Evolutionary conservation across 2,888 invertebrate genomes (phyloP).

Genomic region (Petrophora chlorosata): DNA sequence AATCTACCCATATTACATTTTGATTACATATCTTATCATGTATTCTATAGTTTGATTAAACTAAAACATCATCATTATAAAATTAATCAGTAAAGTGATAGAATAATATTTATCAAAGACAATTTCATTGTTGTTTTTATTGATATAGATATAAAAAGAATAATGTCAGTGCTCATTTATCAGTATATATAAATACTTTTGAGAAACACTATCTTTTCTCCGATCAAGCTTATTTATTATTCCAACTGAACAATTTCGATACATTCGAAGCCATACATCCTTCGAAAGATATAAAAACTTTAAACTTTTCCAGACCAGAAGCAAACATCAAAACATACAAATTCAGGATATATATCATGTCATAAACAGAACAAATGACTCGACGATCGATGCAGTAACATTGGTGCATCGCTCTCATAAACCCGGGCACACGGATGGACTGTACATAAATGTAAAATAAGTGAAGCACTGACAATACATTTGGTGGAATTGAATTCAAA

Average conservation of each 20-base stretch:
- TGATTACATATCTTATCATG: no score
- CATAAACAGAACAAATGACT: conserved; percentile 28
- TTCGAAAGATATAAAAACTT: conserved; percentile 10
- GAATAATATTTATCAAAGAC: no score
- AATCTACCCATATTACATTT: no score
- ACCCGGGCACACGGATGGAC: conserved; percentile 30
- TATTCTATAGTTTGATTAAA: no score
- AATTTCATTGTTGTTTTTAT: no score
- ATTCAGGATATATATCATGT: conserved; percentile 26
- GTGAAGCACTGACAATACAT: conserved; percentile 26
- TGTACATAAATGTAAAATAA: conserved; percentile 27
- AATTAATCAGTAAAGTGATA: no score
- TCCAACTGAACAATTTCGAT: conserved; percentile 3
- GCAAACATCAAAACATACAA: conserved; percentile 27
- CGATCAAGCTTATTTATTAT: not conserved
- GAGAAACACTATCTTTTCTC: not conserved
- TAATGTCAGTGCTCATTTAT: no score
- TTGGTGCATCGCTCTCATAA: conserved; percentile 41
- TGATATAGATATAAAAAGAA: no score
- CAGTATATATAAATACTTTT: no score
- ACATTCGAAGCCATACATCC: conserved; percentile 12
- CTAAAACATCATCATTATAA: no score
- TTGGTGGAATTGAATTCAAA: conserved; percentile 30
- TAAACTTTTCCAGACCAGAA: conserved; percentile 15
- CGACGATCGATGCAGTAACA: conserved; percentile 32